Base-by-base conservation (phyloP, 1,140 invertebrate species). In the Magallana angulata region DNA sequence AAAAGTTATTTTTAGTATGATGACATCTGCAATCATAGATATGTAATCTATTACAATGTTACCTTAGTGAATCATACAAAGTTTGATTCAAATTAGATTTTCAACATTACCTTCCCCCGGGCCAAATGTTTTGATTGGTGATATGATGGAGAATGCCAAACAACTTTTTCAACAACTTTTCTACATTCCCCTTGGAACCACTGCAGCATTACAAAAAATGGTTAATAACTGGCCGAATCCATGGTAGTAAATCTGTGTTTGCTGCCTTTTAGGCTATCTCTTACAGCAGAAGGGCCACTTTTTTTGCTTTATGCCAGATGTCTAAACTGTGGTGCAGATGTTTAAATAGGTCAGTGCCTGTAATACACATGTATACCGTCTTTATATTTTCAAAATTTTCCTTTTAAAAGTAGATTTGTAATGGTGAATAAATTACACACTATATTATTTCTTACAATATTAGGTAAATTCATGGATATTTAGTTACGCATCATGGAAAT, bases 261-360 rank as follows among this genome's bases (percentile, higher is more conserved):
- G 24, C 24, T 24, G 24, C 82, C 82, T 58, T 83, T n/a, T 58
- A n/a, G 12, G 48, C 48, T 3, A 24, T 16, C 14, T 57, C 48
- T 18, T 56, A 57, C 1, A 83, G n/a, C n/a, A 24, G 6, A 18
- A 57, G 9, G 24, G 48, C 57, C 18, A 83, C 1, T 83, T 83
- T 59, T 57, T 82, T 83, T 16, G 82, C 82, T 58, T 83, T 83
- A 24, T 83, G 82, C 82, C 57, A 83, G 9, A 83, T 57, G 82
- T 83, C 82, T 16, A 83, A 24, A 24, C 48, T 83, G 57, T 83
- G 82, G 8, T 24, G n/a, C 9, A 83, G 56, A 8, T 58, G 30
- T 16, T 16, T 12, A 11, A 48, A 83, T 24, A 4, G 56, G 56
- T 30, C 30, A 16, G 30, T 12, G 11, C 24, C 82, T 57, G 57